Evolutionary conservation across 2,113 vertebrate species (phyloP).

Genomic region (Megaceryle maxima): DNA sequence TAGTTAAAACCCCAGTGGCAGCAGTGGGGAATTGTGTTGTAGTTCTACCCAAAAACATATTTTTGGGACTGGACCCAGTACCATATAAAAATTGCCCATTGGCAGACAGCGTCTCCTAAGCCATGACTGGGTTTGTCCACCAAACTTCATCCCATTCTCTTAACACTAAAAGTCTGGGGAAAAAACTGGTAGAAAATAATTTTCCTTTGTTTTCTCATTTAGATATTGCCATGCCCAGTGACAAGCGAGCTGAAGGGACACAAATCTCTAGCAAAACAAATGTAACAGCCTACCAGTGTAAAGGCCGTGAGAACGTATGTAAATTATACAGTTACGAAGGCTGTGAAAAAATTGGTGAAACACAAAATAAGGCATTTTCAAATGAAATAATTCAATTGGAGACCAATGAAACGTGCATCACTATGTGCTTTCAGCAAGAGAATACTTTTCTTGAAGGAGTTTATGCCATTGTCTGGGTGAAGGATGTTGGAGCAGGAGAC

Average conservation of each 20-base stretch:
- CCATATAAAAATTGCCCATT: neutral
- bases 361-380: rapidly evolving
- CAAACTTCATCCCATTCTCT: neutral
- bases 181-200: neutral
- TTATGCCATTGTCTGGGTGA: neutral
- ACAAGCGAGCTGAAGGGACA: rapidly evolving
- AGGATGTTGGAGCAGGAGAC: rapidly evolving
- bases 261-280: rapidly evolving
- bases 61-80: neutral
- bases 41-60: neutral
- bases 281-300: neutral
- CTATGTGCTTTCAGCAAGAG: neutral
- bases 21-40: rapidly evolving
- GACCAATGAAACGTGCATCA: rapidly evolving
- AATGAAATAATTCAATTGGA: rapidly evolving
- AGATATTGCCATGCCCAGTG: neutral
- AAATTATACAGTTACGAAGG: rapidly evolving
- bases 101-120: neutral
- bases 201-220: neutral
- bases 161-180: neutral
- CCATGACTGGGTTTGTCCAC: neutral
- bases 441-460: rapidly evolving
- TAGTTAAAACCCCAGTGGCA: neutral
- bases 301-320: rapidly evolving
- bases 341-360: rapidly evolving